phyloP scores from a whole-genome alignment of 1,140 invertebrate species.

The Cecropterus lyciades region DNA sequence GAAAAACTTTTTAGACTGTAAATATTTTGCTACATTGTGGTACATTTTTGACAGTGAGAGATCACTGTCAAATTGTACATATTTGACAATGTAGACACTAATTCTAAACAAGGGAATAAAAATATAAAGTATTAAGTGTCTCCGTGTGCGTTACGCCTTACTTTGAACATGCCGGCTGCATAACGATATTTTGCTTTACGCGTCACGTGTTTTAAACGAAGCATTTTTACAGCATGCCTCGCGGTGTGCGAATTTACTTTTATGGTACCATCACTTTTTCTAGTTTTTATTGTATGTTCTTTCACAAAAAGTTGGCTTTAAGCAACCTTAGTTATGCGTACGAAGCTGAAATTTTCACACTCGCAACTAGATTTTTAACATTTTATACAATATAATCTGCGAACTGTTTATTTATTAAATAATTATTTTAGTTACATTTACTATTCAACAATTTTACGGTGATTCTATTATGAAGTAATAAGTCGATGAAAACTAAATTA shows the following conservation, averaged over 20 bases:
- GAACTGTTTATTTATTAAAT: too few species aligned
- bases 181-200: conserved; percentile 6
- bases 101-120: too few species aligned
- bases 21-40: too few species aligned
- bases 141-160: not conserved
- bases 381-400: not conserved
- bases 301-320: not conserved
- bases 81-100: too few species aligned
- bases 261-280: conserved; percentile 6
- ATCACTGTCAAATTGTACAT: too few species aligned
- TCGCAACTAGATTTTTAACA: not conserved
- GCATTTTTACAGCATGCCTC: conserved; percentile 9
- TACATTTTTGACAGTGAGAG: too few species aligned
- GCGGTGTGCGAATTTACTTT: conserved; percentile 17
- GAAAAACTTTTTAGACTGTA: too few species aligned
- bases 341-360: not conserved
- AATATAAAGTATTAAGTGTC: too few species aligned
- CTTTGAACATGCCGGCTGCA: conserved; percentile 1
- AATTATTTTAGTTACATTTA: too few species aligned
- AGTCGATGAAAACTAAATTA: too few species aligned
- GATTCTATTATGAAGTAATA: too few species aligned
- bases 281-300: conserved; percentile 3
- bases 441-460: too few species aligned
- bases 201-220: conserved; percentile 14
- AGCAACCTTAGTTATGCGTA: not conserved